Conservation (phyloP, 1,140 invertebrate genomes). For the Tetragonula clypearis region DNA sequence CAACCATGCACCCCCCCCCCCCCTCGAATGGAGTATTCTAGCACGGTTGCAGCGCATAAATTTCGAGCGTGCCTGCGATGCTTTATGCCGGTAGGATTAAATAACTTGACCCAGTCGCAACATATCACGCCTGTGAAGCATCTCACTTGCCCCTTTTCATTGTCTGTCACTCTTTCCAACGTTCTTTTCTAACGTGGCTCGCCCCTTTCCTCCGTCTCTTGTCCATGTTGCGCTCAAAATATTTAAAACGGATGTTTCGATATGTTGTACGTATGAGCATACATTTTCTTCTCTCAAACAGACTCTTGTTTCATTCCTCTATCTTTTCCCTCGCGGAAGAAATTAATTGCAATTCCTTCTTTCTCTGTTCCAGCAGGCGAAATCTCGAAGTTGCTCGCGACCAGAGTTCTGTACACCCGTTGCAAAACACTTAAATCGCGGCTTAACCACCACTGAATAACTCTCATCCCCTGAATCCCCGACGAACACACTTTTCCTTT, state of each 20-base stretch:
- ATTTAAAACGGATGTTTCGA: background rate
- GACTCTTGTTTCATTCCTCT: too few species aligned
- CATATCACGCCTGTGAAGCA: constrained; percentile 72
- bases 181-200: background rate
- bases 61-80: constrained; percentile 74
- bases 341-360: background rate
- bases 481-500: background rate
- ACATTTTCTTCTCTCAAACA: too few species aligned
- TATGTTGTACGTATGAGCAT: too few species aligned
- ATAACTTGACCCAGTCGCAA: constrained; percentile 79
- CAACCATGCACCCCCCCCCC: constrained; percentile 1
- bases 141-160: background rate
- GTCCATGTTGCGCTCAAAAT: background rate
- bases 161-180: background rate
- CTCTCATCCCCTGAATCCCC: too few species aligned
- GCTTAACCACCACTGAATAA: background rate
- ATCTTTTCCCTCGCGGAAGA: background rate
- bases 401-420: background rate
- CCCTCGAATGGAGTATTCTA: constrained; percentile 46
- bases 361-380: background rate
- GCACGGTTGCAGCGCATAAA: constrained; percentile 69
- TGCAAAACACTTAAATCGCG: background rate
- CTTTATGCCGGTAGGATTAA: constrained; percentile 79
- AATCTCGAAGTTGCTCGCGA: background rate
- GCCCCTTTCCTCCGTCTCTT: background rate